phyloP scores from a whole-genome alignment of 2,113 vertebrate species.

The Limanda limanda region DNA sequence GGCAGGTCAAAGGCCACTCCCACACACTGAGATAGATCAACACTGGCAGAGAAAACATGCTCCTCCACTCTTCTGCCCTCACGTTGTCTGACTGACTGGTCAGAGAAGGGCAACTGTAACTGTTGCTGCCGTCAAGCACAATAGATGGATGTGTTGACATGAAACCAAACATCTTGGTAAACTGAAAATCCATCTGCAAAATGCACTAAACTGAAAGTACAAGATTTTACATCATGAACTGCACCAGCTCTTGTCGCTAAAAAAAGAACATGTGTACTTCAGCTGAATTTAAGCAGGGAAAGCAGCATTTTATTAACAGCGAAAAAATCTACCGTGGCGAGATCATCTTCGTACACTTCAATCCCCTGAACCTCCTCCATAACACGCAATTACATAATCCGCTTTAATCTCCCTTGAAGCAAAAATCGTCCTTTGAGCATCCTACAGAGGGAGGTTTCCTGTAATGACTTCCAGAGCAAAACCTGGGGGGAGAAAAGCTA shows the following conservation, averaged over 20 bases:
- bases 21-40: slow-evolving; percentile 54
- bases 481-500: slow-evolving; percentile 1
- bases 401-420: slow-evolving; percentile 58
- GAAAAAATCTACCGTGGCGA: slow-evolving; percentile 7
- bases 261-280: background rate
- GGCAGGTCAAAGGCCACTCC: slow-evolving; percentile 69
- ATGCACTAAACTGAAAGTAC: background rate
- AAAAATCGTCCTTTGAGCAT: slow-evolving; percentile 30
- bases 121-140: background rate
- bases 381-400: slow-evolving; percentile 57
- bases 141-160: background rate
- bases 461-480: slow-evolving; percentile 20
- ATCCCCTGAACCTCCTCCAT: slow-evolving; percentile 36
- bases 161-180: background rate
- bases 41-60: slow-evolving; percentile 48
- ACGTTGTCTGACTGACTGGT: slow-evolving; percentile 14
- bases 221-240: background rate
- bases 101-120: slow-evolving; percentile 16
- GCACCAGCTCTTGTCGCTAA: background rate
- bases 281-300: slow-evolving; percentile 20
- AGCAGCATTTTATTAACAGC: slow-evolving; percentile 11
- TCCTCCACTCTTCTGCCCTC: slow-evolving; percentile 24
- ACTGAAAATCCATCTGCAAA: background rate
- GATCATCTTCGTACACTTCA: slow-evolving; percentile 20
- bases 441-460: slow-evolving; percentile 40